A percentile compares a stretch with the other conserved stretches of the same genome.
These are phyloP conservation scores for Cryptomyrus ogoouensis DNA, from an alignment of 2,113 vertebrate genomes.

Conservation along the genomic window DNA sequence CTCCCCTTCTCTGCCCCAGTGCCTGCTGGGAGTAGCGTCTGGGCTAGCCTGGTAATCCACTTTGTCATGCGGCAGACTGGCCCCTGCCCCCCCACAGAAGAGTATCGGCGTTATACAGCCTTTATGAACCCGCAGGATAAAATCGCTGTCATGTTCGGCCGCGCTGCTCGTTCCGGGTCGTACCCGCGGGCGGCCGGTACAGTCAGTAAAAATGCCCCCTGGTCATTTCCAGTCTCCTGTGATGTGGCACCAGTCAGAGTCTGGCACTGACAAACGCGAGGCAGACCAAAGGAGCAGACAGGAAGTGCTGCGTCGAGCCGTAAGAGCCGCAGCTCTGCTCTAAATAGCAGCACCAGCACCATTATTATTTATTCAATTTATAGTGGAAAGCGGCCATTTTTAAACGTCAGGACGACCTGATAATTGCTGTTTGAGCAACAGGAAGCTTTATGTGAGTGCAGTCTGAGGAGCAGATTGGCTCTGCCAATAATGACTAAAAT, in stretches of 20 bases:
- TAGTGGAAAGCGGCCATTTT: neutral
- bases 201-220: neutral
- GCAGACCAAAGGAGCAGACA: neutral
- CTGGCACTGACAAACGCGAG: neutral
- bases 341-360: neutral
- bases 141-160: neutral
- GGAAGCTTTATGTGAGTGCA: slow-evolving; percentile 13
- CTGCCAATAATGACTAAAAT: slow-evolving; percentile 28
- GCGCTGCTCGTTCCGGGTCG: neutral
- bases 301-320: neutral
- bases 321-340: neutral
- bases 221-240: neutral
- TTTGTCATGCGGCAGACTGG: neutral
- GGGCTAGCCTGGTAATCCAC: neutral
- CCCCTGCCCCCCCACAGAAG: neutral
- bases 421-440: slow-evolving; percentile 15
- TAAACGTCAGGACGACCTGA: neutral
- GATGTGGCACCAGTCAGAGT: neutral
- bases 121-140: neutral
- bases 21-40: neutral
- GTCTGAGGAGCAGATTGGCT: slow-evolving; percentile 21
- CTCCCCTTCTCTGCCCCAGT: neutral
- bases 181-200: neutral
- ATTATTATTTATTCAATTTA: neutral
- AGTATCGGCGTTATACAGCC: neutral